Base-by-base conservation (phyloP, 2,888 invertebrate genomes). In the Gortyna flavago region DNA sequence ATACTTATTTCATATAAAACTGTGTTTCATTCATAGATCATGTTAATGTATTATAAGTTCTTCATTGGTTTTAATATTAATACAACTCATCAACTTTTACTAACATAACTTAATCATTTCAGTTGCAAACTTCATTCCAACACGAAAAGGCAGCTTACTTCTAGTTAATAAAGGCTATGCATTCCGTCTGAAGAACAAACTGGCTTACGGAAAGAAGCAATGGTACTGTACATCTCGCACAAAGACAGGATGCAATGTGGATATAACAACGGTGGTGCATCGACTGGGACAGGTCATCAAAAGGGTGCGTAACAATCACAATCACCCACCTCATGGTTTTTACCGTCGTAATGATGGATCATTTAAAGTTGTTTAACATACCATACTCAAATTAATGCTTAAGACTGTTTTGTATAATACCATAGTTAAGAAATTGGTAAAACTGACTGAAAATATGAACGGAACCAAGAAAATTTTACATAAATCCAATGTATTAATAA, bases 141-240 rank as follows among this genome's bases (percentile, higher is more conserved):
- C 96, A 38, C 90, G 94, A 80, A 96, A 95, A 91, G 96, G 96
- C 13, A 95, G 95, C 78, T 89, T 93, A 80, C 87, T 96, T 9
- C 87, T 96, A 59, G 95, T 96, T 0, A 94, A 96, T 77, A 90
- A 95, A 76, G 96, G 96, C 18, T 95, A 92, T 82, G 95, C 96
- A 64, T 96, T 96, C 81, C 91, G 96, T 29, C 85, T 96, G 35
- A 96, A 96, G 84, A 96, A 96, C 76, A 96, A 95, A 88, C 85
- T 96, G 70, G 96, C 96, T 0, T 95, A 95, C 86, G 96, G 96
- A 48, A 96, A 95, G 87, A 96, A 96, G 77, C 96, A 96, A 79
- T 96, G 96, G 96, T 96, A 96, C 80, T 96, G 96, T 74, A 95
- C 94, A 51, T 95, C 95, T 0, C 90, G 96, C 4, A 93, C 91